Evolutionary conservation across 1,140 invertebrate genomes (phyloP).

Genomic region (Cydia pomonella): DNA sequence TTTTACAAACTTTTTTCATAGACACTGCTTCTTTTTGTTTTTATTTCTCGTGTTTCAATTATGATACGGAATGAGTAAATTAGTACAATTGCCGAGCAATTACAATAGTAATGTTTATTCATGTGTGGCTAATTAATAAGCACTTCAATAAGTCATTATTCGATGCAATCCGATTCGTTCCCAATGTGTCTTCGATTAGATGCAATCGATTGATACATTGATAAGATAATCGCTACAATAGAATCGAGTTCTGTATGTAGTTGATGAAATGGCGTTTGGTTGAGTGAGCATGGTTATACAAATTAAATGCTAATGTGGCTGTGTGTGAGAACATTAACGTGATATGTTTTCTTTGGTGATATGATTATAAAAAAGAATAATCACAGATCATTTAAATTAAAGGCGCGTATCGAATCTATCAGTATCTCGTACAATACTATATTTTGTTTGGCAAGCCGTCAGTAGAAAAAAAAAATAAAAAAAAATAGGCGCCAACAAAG

Average conservation of each 20-base stretch:
- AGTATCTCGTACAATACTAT: too few relatives aligned
- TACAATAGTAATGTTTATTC: slow-evolving; percentile 36
- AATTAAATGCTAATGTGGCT: too few relatives aligned
- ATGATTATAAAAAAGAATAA: too few relatives aligned
- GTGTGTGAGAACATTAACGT: too few relatives aligned
- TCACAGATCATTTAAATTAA: too few relatives aligned
- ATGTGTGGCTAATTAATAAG: slow-evolving; percentile 36
- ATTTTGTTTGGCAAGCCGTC: too few relatives aligned
- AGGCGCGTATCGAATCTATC: too few relatives aligned
- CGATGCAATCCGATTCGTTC: slow-evolving; percentile 33
- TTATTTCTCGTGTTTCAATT: background rate
- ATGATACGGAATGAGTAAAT: background rate
- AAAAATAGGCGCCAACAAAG: too few relatives aligned
- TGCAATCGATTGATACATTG: slow-evolving; percentile 39
- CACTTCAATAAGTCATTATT: slow-evolving; percentile 31
- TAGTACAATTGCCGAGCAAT: slow-evolving; percentile 21
- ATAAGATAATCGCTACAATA: slow-evolving; percentile 29
- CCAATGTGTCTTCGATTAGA: slow-evolving; percentile 36
- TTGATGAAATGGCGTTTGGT: background rate
- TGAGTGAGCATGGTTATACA: too few relatives aligned
- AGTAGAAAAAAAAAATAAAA: too few relatives aligned
- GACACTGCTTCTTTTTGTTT: too few relatives aligned
- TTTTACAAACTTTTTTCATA: background rate
- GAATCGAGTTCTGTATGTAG: slow-evolving; percentile 22
- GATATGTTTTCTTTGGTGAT: too few relatives aligned